These are phyloP conservation scores for Poliocrania exsul DNA, from an alignment of 2,797 vertebrate species.

Conservation along the genomic window DNA sequence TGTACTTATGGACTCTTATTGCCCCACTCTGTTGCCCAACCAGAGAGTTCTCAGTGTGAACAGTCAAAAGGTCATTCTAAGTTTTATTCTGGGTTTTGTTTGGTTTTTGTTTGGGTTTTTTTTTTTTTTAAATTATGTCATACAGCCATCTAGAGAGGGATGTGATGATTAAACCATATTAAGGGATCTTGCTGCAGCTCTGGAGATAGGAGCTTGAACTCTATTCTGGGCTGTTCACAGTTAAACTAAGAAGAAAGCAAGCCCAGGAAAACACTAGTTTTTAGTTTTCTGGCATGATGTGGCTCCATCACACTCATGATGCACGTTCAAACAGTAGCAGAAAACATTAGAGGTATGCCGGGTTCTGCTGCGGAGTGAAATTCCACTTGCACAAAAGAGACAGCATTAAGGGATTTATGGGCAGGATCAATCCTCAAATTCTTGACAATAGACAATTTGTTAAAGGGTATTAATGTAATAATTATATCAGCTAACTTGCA, in stretches of 20 bases:
- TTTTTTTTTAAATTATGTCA: background rate
- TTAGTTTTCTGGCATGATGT: background rate
- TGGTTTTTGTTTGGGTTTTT: background rate
- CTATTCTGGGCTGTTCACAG: background rate
- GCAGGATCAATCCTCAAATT: background rate
- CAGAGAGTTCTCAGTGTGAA: conserved; percentile 87
- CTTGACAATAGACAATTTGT: background rate
- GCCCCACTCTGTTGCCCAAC: conserved; percentile 90
- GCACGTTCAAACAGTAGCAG: conserved; percentile 17
- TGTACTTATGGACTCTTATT: conserved; percentile 90
- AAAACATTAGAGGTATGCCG: background rate
- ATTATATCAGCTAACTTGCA: background rate
- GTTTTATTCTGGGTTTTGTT: background rate
- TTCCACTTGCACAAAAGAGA: conserved; percentile 8
- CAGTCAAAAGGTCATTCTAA: background rate
- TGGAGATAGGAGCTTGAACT: background rate
- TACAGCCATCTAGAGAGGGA: conserved; percentile 3
- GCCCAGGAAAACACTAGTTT: background rate
- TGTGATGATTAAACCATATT: conserved; percentile 58
- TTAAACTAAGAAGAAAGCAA: background rate
- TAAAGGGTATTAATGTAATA: background rate
- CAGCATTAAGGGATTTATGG: background rate
- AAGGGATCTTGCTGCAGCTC: conserved; percentile 43
- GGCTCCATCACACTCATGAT: background rate
- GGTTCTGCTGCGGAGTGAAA: background rate